phyloP scores from a whole-genome alignment of 2,113 vertebrate genomes.

The Trematocara marginatum region DNA sequence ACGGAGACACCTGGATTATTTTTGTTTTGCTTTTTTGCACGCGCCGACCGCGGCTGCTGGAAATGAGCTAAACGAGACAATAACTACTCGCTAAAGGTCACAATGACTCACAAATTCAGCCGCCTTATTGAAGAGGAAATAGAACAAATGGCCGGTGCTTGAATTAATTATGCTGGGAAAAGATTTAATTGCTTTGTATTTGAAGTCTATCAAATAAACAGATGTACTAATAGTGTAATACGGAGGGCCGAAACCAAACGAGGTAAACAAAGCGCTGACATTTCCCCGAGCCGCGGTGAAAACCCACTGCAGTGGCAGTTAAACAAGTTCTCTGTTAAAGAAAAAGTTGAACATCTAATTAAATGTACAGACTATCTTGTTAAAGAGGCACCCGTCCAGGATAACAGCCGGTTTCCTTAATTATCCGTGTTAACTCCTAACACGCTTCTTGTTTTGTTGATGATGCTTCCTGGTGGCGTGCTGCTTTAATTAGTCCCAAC shows the following conservation, averaged over 20 bases:
- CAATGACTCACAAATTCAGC: neutral
- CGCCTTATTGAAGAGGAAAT: neutral
- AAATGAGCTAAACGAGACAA: neutral
- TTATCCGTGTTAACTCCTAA: neutral
- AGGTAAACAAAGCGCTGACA: neutral
- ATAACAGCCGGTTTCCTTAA: neutral
- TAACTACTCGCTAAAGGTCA: neutral
- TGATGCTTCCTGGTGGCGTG: neutral
- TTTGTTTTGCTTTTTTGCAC: neutral
- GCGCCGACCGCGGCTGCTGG: neutral
- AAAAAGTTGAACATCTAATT: neutral
- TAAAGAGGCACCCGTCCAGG: neutral
- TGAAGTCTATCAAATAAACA: neutral
- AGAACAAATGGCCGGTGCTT: neutral
- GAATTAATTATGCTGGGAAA: neutral
- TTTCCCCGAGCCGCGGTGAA: neutral
- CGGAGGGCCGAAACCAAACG: accelerated
- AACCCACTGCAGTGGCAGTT: neutral
- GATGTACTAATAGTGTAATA: neutral
- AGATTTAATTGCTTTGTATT: neutral
- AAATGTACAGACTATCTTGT: neutral
- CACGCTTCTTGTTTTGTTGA: neutral
- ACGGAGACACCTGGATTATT: neutral
- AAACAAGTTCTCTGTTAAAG: neutral
- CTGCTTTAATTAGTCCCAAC: neutral